Evolutionary conservation across 1,140 invertebrate genomes (phyloP).

Genomic region (Drosophila funebris): DNA sequence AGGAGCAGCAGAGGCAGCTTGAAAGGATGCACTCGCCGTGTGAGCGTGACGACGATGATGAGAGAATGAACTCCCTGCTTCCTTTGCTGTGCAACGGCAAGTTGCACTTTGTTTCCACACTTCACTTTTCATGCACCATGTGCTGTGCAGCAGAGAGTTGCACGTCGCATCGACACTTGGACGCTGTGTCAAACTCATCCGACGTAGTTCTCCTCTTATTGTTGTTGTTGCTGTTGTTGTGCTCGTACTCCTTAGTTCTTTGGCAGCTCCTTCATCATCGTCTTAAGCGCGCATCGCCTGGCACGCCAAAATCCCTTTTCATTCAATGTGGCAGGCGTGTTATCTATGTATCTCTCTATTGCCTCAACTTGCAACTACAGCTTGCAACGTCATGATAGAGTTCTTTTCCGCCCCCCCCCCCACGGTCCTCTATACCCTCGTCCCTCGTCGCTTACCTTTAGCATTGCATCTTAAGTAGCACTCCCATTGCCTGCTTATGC

Average conservation of each 20-base stretch:
- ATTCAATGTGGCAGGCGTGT: slow-evolving; percentile 56
- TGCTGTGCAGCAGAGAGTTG: slow-evolving; percentile 17
- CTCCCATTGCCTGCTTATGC: slow-evolving; percentile 65
- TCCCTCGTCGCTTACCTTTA: not conserved
- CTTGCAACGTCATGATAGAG: too few species aligned
- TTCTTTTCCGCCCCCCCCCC: not conserved
- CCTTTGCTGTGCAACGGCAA: not conserved
- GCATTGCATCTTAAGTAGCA: slow-evolving; percentile 64
- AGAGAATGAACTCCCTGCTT: not conserved
- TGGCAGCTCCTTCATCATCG: slow-evolving; percentile 32
- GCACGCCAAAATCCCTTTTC: slow-evolving; percentile 64
- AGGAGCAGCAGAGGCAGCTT: not conserved
- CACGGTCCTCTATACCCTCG: not conserved
- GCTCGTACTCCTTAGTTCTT: not conserved
- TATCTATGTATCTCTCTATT: slow-evolving; percentile 66
- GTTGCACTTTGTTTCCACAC: slow-evolving; percentile 52
- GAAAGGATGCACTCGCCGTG: slow-evolving; percentile 15
- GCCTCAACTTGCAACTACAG: not conserved
- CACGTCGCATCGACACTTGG: slow-evolving; percentile 4
- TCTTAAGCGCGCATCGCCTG: slow-evolving; percentile 26
- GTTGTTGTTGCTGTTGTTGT: not conserved
- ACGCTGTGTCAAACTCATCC: slow-evolving; percentile 12
- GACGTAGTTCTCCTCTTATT: not conserved
- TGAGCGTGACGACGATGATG: not conserved
- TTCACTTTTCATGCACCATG: slow-evolving; percentile 54